A percentile compares a stretch with the other conserved stretches of the same genome.
Evolutionary conservation across 2,113 vertebrate species (phyloP).

Genomic region (Ochotona curzoniae): DNA sequence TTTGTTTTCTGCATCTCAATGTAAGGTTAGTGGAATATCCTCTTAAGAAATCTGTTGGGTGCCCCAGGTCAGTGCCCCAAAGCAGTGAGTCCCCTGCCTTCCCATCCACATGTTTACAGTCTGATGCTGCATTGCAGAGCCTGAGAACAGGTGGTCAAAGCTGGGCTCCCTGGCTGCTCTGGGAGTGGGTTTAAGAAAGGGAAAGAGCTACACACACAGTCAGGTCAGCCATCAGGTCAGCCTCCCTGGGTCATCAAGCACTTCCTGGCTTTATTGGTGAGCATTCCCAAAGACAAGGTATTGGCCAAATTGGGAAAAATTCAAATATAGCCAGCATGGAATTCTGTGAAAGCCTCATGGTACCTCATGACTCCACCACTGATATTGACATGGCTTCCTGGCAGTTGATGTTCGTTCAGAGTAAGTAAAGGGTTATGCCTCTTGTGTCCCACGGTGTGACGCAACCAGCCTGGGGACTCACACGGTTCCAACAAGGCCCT

Average conservation of each 20-base stretch:
- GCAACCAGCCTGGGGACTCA: background rate
- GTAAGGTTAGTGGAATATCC: background rate
- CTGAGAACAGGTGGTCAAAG: background rate
- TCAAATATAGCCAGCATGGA: background rate
- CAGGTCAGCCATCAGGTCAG: background rate
- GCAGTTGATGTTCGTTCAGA: background rate
- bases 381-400: background rate
- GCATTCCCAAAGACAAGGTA: background rate
- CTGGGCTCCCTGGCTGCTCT: background rate
- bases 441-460: background rate
- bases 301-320: background rate
- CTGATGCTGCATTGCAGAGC: background rate
- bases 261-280: too few species aligned
- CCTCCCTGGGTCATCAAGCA: background rate
- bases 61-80: background rate
- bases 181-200: background rate
- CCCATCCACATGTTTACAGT: slow-evolving; percentile 14
- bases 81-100: background rate
- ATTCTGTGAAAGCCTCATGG: slow-evolving; percentile 15
- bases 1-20: background rate
- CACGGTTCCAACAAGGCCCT: slow-evolving; percentile 5
- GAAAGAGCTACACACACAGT: background rate
- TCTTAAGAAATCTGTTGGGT: background rate
- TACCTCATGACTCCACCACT: background rate
- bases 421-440: background rate